A percentile compares a stretch with the other conserved stretches of the same genome.
These are phyloP conservation scores for Patella vulgata DNA, from an alignment of 1,140 invertebrate genomes.

Conservation along the genomic window DNA sequence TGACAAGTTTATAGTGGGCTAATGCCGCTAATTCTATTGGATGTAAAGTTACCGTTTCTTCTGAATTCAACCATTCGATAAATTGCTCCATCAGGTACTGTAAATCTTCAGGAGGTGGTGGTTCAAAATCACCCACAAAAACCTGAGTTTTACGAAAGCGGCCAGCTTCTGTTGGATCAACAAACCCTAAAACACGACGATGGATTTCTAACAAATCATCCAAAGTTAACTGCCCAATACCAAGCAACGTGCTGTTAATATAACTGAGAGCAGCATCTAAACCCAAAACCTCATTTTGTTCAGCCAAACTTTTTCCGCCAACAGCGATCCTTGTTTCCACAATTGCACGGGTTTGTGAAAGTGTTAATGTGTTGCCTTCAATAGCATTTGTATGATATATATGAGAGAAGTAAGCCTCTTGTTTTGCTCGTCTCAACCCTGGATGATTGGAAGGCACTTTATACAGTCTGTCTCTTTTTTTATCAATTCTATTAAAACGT, in stretches of 20 bases:
- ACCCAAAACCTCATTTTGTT: constrained; percentile 87
- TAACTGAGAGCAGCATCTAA: constrained; percentile 95
- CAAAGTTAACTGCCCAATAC: constrained; percentile 77
- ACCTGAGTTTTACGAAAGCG: constrained; percentile 73
- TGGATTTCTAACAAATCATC: constrained; percentile 94
- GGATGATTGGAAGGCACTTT: constrained; percentile 82
- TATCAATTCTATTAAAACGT: constrained; percentile 81
- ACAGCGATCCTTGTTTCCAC: constrained; percentile 93
- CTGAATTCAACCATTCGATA: constrained; percentile 87
- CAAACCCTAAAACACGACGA: constrained; percentile 89
- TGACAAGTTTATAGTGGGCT: constrained; percentile 95
- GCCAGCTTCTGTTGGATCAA: constrained; percentile 73
- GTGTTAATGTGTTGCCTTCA: constrained; percentile 96
- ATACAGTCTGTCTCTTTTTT: constrained; percentile 83
- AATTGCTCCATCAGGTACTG: constrained; percentile 87
- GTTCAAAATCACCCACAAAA: constrained; percentile 91
- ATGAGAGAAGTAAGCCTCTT: constrained; percentile 94
- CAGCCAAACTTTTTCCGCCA: constrained; percentile 91
- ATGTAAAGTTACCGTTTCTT: constrained; percentile 78
- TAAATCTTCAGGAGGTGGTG: constrained; percentile 84
- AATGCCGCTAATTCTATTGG: constrained; percentile 85
- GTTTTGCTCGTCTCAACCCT: constrained; percentile 86
- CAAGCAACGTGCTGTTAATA: constrained; percentile 89
- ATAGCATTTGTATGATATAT: constrained; percentile 98
- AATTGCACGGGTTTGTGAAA: constrained; percentile 91